Percentiles rank a stretch among this genome's conserved stretches.
Conservation (phyloP, 2,113 vertebrate genomes). For the Lasiurus borealis region DNA sequence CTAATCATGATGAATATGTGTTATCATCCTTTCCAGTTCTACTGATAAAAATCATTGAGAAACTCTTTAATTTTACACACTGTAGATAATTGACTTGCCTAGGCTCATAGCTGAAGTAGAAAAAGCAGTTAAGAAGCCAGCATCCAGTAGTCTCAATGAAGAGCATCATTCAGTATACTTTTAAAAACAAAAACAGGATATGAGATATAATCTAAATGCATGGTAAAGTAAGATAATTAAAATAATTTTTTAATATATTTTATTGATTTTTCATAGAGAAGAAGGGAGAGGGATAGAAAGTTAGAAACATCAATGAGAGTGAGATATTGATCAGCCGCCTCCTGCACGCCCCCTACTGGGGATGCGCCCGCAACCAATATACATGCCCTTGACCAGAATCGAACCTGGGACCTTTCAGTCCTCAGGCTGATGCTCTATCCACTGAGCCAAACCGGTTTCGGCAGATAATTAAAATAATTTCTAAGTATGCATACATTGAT, state of each 20-base stretch:
- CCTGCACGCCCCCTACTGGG: too few species aligned
- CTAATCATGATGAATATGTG: background rate
- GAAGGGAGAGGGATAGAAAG: too few species aligned
- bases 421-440: too few species aligned
- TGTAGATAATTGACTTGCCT: background rate
- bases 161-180: background rate
- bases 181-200: background rate
- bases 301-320: too few species aligned
- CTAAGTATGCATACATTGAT: background rate
- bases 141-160: background rate
- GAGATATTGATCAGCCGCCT: too few species aligned
- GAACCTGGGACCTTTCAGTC: too few species aligned
- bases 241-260: too few species aligned
- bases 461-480: background rate
- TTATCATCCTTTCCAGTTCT: background rate
- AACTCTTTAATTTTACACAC: background rate
- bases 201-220: background rate
- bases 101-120: background rate
- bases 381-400: too few species aligned
- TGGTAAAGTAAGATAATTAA: background rate
- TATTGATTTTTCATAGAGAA: too few species aligned
- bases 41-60: background rate
- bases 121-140: background rate
- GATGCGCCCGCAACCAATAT: too few species aligned
- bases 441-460: too few species aligned